Evolutionary conservation across 2,888 invertebrate species (phyloP), one percentile per base, ranked within the genome.

Genomic region (Lasioglossum lativentre): DNA sequence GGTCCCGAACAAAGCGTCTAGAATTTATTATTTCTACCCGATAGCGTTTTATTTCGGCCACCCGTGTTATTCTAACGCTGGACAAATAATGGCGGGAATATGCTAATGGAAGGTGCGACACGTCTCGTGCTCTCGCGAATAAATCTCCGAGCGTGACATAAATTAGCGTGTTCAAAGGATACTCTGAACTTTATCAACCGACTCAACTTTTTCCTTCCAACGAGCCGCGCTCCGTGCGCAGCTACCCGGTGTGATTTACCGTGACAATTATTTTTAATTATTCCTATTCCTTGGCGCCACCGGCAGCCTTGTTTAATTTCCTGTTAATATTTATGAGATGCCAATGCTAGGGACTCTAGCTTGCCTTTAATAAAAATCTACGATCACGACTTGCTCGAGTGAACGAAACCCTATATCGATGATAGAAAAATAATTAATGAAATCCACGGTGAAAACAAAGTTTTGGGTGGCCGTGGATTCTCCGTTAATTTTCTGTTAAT

Each of bases 21-120:
- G 82, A 87, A 85, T 87, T 87, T 52, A 52, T 52, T 52, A 88
- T 86, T 79, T 78, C 47, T 47, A 38, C 34, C 72, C 52, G 72
- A 73, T 75, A 78, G 80, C 79, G 71, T 80, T 87, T 83, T 70
- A 82, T 83, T 78, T 56, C 56, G 77, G 14, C 78, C 59, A 74
- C 56, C 75, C 78, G 70, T 71, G 78, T 71, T 71, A 78, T 82
- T 82, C 82, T 73, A 52, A 56, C 38, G 75, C 8, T 14, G 70
- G 77, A 78, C 71, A 82, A 86, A 88, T 82, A 88, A 86, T 80
- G 70, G 78, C 70, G 77, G 78, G 80, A 85, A 76, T 80, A 82
- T 70, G 75, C 75, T 74, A 56, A 47, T 68, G 71, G 70, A 52
- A 70, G 80, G 85, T 82, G 80, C 85, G 71, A 34, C 71, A 75